Conservation (phyloP, 1,140 invertebrate species). For the Andricus grossulariae region DNA sequence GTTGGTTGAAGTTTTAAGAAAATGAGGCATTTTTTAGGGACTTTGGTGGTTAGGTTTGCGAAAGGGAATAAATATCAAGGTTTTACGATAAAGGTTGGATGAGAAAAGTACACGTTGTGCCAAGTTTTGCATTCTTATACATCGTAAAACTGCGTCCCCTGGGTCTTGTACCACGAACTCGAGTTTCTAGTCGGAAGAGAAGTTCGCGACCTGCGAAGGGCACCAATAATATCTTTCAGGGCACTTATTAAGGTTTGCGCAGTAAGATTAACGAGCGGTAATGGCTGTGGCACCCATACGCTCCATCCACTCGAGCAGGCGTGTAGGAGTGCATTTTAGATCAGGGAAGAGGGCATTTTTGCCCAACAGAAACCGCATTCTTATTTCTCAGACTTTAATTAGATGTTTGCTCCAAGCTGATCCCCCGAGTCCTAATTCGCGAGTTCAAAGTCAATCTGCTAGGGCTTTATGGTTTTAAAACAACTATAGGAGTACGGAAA, state of each 20-base stretch:
- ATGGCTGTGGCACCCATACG: constrained; percentile 61
- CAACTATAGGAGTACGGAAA: no score
- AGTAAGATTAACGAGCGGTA: constrained; percentile 66
- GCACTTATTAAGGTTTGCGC: constrained; percentile 64
- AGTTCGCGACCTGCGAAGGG: constrained; percentile 50
- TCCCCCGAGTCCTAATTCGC: not conserved
- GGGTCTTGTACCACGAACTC: constrained; percentile 1
- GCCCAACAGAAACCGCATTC: constrained; percentile 12
- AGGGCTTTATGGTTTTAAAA: not conserved
- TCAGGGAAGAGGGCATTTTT: constrained; percentile 3
- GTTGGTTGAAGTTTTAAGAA: not conserved
- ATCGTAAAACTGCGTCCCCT: not conserved
- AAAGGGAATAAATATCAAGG: constrained; percentile 2
- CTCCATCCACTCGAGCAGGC: constrained; percentile 45
- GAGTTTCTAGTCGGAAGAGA: constrained; percentile 12
- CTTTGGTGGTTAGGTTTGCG: not conserved
- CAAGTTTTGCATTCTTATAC: constrained; percentile 7
- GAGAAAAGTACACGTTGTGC: not conserved
- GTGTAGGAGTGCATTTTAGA: constrained; percentile 15
- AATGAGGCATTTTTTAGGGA: not conserved
- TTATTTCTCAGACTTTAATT: constrained; percentile 4
- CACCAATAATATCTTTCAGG: constrained; percentile 57
- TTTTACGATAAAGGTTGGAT: constrained; percentile 12
- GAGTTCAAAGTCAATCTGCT: not conserved
- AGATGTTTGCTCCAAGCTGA: not conserved